Conservation (phyloP, 1,140 invertebrate species). For the Cryptotermes secundus region DNA sequence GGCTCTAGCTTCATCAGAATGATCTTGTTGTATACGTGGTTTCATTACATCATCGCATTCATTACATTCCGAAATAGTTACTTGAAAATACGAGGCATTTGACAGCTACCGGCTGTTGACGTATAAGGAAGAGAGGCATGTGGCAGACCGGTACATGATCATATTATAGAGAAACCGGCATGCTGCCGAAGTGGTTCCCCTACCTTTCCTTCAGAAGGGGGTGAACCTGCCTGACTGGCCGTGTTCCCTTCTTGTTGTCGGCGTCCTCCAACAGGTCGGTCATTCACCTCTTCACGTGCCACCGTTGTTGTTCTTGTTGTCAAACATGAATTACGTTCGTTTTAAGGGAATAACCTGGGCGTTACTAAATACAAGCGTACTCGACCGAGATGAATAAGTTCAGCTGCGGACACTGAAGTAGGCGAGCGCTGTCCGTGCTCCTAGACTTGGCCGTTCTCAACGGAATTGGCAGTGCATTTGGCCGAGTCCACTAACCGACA, state of each 20-base stretch:
- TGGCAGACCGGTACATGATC: neutral
- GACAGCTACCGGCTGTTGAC: too few species aligned
- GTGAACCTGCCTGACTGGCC: neutral
- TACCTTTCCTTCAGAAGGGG: neutral
- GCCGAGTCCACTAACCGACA: too few species aligned
- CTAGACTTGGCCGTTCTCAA: too few species aligned
- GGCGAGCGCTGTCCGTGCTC: too few species aligned
- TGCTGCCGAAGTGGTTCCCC: neutral
- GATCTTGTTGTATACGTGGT: too few species aligned
- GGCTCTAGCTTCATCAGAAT: too few species aligned
- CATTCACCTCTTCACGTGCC: slow-evolving; percentile 11
- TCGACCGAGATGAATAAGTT: too few species aligned
- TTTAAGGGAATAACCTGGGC: neutral
- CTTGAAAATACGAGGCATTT: too few species aligned
- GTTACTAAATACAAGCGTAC: neutral
- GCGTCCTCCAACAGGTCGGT: neutral
- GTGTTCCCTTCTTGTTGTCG: neutral
- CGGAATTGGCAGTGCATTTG: too few species aligned
- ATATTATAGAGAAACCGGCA: neutral
- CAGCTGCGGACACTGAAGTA: too few species aligned
- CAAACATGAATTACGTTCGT: neutral
- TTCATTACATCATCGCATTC: too few species aligned
- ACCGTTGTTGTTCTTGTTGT: neutral
- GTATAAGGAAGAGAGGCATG: neutral
- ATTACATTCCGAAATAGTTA: too few species aligned